Evolutionary conservation across 92 coral and sea anemone species (phyloP), one percentile per base, ranked within the genome.

Genomic region (Pocillopora grandis): DNA sequence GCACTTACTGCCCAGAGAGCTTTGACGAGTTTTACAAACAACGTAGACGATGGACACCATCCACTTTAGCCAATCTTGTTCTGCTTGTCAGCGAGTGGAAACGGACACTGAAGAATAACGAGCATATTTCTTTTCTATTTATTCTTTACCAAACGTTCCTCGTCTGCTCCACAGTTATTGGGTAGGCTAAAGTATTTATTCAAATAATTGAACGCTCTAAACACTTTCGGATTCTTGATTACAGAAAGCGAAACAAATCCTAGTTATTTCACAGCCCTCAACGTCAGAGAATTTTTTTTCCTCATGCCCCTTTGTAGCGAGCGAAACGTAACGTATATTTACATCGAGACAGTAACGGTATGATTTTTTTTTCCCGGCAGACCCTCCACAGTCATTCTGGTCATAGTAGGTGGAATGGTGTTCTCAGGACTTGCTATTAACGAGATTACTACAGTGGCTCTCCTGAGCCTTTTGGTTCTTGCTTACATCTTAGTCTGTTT

Each of bases 11-110:
- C 74, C 92, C 92, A 17, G 90, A 89, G 68, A 86, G 84, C 9
- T 89, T 89, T 68, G 90, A 89, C 21, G 92, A 89, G 82, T 89
- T 89, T 72, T 89, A 89, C 92, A 89, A 89, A 80, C 89, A 89
- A 77, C 72, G 91, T 14, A 75, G 91, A 5, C 79, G 91, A 27
- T 88, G 91, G 91, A 88, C 85, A 78, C 91, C 91, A 4, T 85
- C 92, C 4, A 86, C 89, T 35, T 77, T 89, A 48, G 92, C 89
- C 76, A 86, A 86, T 87, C 80, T 86, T 64, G 84, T 83, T 67
- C 79, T 89, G 66, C 79, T 89, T 48, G 79, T 89, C 87, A 89
- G 73, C 55, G 80, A 85, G 66, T 89, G 90, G 88, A 82, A 83
- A 57, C 63, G 61, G 74, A 78, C 66, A 18, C 70, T 90, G 70